Evolutionary conservation across 2,888 invertebrate genomes (phyloP), one percentile per base, ranked within the genome.

Genomic region (Lagria hirta): DNA sequence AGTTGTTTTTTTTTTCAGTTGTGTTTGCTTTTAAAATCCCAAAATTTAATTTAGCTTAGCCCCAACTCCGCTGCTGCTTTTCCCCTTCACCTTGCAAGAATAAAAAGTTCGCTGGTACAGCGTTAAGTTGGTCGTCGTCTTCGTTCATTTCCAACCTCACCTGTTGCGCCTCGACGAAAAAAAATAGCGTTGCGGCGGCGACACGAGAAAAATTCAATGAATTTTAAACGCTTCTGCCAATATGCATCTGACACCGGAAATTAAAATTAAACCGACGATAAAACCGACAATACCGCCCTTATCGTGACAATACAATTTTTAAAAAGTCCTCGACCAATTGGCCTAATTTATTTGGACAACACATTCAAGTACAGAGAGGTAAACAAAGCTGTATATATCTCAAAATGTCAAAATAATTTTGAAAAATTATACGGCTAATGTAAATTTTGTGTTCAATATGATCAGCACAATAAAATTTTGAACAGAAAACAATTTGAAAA

Each of bases 191-290:
- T 49, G 52, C 56, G 52, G n/a, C n/a, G n/a, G n/a, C 54, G 57
- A 47, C 48, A 51, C 51, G 57, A 60, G 65, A 65, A 66, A 65
- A 65, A 65, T 65, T 64, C 65, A 61, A 64, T 67, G 65, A 66
- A 67, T 66, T 64, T 64, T 62, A 66, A 67, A 62, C 61, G 57
- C 48, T 56, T 48, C 55, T 55, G 56, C 54, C 57, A 40, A 40
- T 47, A 46, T 46, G 42, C 42, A 32, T 42, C 36, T 42, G 46
- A 42, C 42, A 32, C 41, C 46, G 46, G 46, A 46, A 42, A 46
- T 45, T 45, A 45, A 45, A 45, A 45, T 45, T 40, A 45, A 40
- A 35, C 35, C 40, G 18, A 10, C 34, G 34, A 45, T 45, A 40
- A 38, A 34, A 34, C 34, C 36, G 32, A 37, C 38, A 36, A 26